These are phyloP conservation scores for Zaprionus obscuricornis DNA, from an alignment of 2,888 invertebrate species.

Conservation along the genomic window DNA sequence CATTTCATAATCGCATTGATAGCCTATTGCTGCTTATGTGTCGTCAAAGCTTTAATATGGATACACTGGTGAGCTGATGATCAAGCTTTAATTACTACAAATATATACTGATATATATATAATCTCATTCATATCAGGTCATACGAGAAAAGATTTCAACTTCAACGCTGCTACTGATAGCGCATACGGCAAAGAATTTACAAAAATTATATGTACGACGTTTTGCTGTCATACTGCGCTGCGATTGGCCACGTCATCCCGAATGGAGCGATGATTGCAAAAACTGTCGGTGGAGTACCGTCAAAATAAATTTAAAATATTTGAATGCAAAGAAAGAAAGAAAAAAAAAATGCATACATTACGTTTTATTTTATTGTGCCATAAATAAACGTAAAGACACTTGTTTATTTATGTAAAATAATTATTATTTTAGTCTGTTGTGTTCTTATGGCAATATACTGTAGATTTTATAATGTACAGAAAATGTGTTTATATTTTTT, in stretches of 20 bases:
- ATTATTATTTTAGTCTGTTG: no score
- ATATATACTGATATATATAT: no score
- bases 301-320: conserved; percentile 25
- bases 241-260: conserved; percentile 87
- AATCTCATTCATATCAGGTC: conserved; percentile 83
- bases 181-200: conserved; percentile 87
- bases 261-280: conserved; percentile 87
- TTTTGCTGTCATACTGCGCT: conserved; percentile 88
- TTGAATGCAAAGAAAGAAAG: conserved; percentile 12
- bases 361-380: conserved; percentile 16
- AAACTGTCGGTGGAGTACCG: conserved; percentile 6
- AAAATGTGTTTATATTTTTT: no score
- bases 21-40: conserved; percentile 87
- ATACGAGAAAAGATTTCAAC: conserved; percentile 91
- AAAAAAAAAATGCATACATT: conserved; percentile 17
- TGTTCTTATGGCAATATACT: no score
- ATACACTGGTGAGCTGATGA: conserved; percentile 86
- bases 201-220: conserved; percentile 87
- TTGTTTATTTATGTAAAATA: background rate
- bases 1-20: conserved; percentile 89
- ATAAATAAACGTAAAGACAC: no score
- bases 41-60: conserved; percentile 87
- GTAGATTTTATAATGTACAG: no score
- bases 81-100: background rate
- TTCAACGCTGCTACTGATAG: conserved; percentile 89